These are phyloP conservation scores for Bungarus multicinctus DNA, from an alignment of 2,113 vertebrate genomes.

Conservation along the genomic window DNA sequence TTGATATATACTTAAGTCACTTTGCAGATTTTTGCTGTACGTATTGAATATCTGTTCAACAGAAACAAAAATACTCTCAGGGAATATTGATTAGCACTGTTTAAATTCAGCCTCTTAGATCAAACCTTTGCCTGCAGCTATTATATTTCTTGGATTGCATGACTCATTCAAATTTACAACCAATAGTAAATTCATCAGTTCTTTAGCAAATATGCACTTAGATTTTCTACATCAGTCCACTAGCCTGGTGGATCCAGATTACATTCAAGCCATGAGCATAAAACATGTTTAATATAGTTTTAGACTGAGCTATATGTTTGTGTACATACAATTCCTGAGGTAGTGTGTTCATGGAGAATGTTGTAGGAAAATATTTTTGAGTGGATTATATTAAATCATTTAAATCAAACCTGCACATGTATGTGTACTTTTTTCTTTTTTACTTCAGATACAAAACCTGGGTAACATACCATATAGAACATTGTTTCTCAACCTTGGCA, in stretches of 20 bases:
- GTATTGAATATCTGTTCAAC: constrained; percentile 50
- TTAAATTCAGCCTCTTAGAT: constrained; percentile 50
- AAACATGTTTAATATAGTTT: neutral
- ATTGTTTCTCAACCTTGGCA: neutral
- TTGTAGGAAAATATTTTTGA: neutral
- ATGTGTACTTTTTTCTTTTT: neutral
- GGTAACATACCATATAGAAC: neutral
- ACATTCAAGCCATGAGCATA: neutral
- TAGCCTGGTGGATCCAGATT: neutral
- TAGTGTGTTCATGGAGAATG: neutral
- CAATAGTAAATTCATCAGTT: neutral
- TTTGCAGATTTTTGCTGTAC: constrained; percentile 26
- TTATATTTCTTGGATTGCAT: constrained; percentile 40
- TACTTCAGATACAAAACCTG: neutral
- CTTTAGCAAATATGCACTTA: neutral
- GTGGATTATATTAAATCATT: constrained; percentile 10
- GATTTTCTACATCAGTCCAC: neutral
- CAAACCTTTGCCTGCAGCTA: constrained; percentile 32
- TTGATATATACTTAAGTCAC: constrained; percentile 40
- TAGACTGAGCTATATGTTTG: neutral
- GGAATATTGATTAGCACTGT: constrained; percentile 46
- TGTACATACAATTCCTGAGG: neutral
- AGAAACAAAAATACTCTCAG: constrained; percentile 54
- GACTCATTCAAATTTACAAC: constrained; percentile 44
- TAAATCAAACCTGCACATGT: neutral